Base-by-base conservation (phyloP, 1,140 invertebrate species). In the Euborellia annulipes region DNA sequence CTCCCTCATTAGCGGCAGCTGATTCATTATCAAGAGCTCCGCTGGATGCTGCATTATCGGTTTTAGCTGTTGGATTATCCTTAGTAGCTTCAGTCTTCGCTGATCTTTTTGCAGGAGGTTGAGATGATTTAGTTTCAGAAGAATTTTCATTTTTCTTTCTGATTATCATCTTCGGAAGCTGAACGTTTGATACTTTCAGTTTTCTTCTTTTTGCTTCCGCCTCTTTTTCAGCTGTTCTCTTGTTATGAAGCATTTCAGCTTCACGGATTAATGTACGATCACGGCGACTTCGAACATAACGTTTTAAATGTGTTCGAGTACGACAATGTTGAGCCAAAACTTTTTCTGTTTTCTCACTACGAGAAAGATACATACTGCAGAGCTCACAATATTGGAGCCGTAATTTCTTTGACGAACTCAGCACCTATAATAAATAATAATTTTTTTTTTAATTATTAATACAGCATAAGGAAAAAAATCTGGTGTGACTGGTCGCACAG, bases 391-490 rank as follows among this genome's bases (percentile, higher is more conserved):
- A 71, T 45, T 65, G n/a, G 61, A 44, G 75, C 79, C 59, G 84
- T 78, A 17, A 85, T 67, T 55, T 78, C 74, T 54, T 81, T 81
- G 18, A 84, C 76, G 51, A 75, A 77, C 52, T 85, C 79, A 42
- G 71, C 69, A n/a, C 82, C 82, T 58, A 30, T 37, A 47, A 39
- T n/a, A 34, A 45, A 34, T 16, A 40, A 20, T 27, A 27, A 27
- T 27, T 6, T 6, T 4, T 6, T n/a, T 6, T 6, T 6, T 27
- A 27, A 27, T 11, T 27, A 27, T 6, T 27, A 27, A 11, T 6
- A 27, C 4, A 27, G 11, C 11, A 27, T 6, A 27, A 27, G 4
- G 11, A 6, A 27, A 27, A 27, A 11, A 4, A 6, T 27, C 11
- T 6, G 23, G 11, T 27, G 11, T 27, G 23, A 27, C 4, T 6